A percentile compares a stretch with the other conserved stretches of the same genome.
Conservation (phyloP, 2,888 invertebrate species). For the Torymus aiolomorphi region DNA sequence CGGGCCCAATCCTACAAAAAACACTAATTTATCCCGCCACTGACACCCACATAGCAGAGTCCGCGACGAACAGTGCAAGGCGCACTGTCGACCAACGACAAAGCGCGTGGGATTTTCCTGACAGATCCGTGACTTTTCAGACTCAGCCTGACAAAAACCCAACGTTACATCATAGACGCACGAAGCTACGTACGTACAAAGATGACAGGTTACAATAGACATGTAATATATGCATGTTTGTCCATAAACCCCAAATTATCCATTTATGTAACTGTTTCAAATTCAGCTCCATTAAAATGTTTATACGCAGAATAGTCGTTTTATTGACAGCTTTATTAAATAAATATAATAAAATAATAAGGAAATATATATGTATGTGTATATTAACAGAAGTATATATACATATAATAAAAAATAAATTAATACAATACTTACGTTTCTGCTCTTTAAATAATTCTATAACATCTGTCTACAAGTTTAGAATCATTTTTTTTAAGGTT, state of each 20-base stretch:
- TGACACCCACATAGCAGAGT: no score
- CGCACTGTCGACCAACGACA: no score
- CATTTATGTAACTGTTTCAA: neutral
- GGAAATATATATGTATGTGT: neutral
- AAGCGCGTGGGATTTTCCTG: no score
- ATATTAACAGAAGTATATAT: neutral
- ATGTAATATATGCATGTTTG: no score
- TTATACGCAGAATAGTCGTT: neutral
- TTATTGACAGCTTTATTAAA: neutral
- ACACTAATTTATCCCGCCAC: no score
- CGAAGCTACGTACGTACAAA: no score
- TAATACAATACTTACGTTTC: slow-evolving; percentile 5
- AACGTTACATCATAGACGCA: no score
- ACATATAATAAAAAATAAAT: neutral
- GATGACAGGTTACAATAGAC: no score
- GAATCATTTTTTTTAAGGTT: neutral
- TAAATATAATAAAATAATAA: neutral
- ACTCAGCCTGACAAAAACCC: no score
- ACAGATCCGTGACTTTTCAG: no score
- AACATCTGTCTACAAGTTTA: neutral
- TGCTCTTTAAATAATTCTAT: slow-evolving; percentile 2
- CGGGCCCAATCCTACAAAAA: no score
- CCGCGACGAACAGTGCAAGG: no score
- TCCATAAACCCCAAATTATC: neutral
- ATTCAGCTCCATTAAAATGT: neutral